Evolutionary conservation across 2,797 vertebrate genomes (phyloP), one percentile per base, ranked within the genome.

Genomic region (Arctocebus calabarensis): DNA sequence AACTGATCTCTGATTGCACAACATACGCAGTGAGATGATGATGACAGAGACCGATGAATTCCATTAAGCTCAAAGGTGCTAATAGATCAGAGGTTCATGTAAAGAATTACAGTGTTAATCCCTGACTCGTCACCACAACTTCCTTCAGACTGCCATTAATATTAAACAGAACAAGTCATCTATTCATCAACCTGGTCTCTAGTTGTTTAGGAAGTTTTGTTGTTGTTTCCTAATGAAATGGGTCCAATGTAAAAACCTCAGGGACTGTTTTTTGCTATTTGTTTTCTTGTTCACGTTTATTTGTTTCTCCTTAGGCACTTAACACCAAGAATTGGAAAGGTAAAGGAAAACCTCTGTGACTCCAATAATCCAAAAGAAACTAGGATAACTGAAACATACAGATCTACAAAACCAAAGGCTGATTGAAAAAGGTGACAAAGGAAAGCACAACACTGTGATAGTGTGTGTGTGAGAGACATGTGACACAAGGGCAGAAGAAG

Each of bases 1-100:
- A 96, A 90, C 19, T n/a, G 12, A 87, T 83, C 79, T 91, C 79
- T 86, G 84, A 52, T 96, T 96, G 68, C 61, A 88, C 77, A 90
- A 74, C 37, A 17, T 4, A 12, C 82, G 59, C 61, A 95, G 75
- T 12, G 7, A 2, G 5, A 79, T 92, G 68, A 71, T 9, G 34
- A 45, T 2, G 73, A 43, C 16, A 9, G n/a, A 84, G n/a, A 91
- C 88, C 79, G 70, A 34, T 37, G 87, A 94, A 37, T 90, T 45
- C 25, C 45, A 61, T 61, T 77, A 84, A 94, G 45, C 40, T 75
- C 14, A n/a, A 34, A 64, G 70, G 22, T 83, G 34, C n/a, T 86
- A 45, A 90, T 40, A 70, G 78, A 73, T 70, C 75, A 89, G 71
- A 87, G 89, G 84, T 37, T 79, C 66, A 75, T 48, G 22, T 34